Conservation (phyloP, 2,888 invertebrate species). For the Mesorhabditis belari region DNA sequence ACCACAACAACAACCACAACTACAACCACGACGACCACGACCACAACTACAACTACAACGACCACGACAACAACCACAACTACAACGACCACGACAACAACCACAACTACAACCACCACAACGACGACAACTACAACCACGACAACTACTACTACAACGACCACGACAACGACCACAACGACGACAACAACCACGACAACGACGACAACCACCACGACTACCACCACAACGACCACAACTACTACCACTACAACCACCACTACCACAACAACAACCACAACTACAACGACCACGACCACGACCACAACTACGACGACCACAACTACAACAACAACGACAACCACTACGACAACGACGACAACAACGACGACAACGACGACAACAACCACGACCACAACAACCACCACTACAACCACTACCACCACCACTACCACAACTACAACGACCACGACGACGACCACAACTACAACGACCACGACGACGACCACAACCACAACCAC, state of each 20-base stretch:
- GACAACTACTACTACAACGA: neutral
- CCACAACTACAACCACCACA: neutral
- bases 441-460: neutral
- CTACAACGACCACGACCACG: neutral
- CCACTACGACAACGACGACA: neutral
- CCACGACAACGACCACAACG: neutral
- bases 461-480: neutral
- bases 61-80: neutral
- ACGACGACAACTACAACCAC: neutral
- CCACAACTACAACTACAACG: neutral
- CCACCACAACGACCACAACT: neutral
- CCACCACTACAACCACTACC: neutral
- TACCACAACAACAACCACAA: neutral
- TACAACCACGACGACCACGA: neutral
- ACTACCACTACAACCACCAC: neutral
- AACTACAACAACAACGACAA: neutral
- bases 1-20: neutral
- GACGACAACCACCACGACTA: neutral
- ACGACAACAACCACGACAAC: neutral
- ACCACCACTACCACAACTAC: neutral
- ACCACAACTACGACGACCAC: neutral
- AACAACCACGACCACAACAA: neutral
- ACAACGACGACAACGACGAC: neutral
- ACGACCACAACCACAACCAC: neutral
- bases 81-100: neutral